Evolutionary conservation across 2,888 invertebrate genomes (phyloP).

Genomic region (Stenchaetothrips biformis): DNA sequence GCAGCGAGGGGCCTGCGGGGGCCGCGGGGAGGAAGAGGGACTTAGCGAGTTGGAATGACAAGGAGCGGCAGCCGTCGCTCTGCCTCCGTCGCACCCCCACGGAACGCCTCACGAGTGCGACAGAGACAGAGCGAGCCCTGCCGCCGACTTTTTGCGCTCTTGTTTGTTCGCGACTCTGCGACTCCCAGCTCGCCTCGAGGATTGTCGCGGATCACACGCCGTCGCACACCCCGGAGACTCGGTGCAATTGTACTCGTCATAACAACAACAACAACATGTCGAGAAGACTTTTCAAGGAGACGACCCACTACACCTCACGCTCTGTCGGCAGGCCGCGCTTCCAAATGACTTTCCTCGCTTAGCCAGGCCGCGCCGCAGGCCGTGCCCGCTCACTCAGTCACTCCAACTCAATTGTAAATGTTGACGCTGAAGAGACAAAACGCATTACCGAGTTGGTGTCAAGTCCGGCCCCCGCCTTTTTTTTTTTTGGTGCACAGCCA

Average conservation of each 20-base stretch:
- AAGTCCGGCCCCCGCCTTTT: neutral
- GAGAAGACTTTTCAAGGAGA: too few species aligned
- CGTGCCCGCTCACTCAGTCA: neutral
- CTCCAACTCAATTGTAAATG: conserved; percentile 17
- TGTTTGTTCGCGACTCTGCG: neutral
- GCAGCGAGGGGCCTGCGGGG: neutral
- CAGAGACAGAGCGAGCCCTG: neutral
- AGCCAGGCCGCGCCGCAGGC: neutral
- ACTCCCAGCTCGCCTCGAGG: too few species aligned
- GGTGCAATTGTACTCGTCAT: too few species aligned
- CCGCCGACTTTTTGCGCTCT: neutral
- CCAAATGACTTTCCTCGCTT: neutral
- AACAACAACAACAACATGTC: neutral
- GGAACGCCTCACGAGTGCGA: neutral
- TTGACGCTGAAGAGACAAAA: conserved; percentile 8
- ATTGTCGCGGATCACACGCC: too few species aligned
- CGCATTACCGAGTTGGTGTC: neutral
- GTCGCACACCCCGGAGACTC: too few species aligned
- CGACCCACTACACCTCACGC: too few species aligned
- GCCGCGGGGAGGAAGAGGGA: neutral
- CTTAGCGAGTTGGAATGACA: conserved; percentile 16
- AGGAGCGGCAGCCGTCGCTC: neutral
- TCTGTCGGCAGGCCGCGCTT: neutral
- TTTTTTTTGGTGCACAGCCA: neutral
- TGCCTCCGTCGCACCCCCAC: neutral